phyloP scores from a whole-genome alignment of 1,140 invertebrate genomes.

The Sweltsa coloradensis region DNA sequence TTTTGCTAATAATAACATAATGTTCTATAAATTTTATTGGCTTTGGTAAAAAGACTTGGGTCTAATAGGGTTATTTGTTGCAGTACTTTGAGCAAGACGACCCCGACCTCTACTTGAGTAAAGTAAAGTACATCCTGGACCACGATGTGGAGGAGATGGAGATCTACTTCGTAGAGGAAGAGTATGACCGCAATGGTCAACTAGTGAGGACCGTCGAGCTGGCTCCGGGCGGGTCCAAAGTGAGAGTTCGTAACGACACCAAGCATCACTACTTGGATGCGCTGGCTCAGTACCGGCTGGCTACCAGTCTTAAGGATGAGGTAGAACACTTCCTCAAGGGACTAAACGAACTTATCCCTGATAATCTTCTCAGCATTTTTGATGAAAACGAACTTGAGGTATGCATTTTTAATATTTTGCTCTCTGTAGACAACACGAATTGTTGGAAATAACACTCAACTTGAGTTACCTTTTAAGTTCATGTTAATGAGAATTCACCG shows the following conservation, averaged over 20 bases:
- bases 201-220: conserved; percentile 62
- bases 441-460: conserved; percentile 3
- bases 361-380: conserved; percentile 86
- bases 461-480: no score
- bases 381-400: conserved; percentile 95
- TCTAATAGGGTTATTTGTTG: conserved; percentile 16
- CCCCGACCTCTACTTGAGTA: conserved; percentile 81
- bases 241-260: conserved; percentile 58
- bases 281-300: conserved; percentile 77
- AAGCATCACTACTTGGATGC: conserved; percentile 80
- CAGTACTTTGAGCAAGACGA: conserved; percentile 94
- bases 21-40: neutral
- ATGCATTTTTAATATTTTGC: conserved; percentile 23
- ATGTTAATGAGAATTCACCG: no score
- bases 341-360: conserved; percentile 80
- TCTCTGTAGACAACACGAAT: conserved; percentile 12
- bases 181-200: conserved; percentile 68
- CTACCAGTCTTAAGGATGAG: conserved; percentile 67
- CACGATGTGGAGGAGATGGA: conserved; percentile 81
- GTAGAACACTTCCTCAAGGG: conserved; percentile 81
- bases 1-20: conserved; percentile 2
- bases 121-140: conserved; percentile 85
- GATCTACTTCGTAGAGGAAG: conserved; percentile 77
- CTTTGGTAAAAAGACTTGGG: neutral
- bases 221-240: conserved; percentile 55